These are phyloP conservation scores for Megastigmus dorsalis DNA, from an alignment of 2,888 invertebrate species.

Conservation along the genomic window DNA sequence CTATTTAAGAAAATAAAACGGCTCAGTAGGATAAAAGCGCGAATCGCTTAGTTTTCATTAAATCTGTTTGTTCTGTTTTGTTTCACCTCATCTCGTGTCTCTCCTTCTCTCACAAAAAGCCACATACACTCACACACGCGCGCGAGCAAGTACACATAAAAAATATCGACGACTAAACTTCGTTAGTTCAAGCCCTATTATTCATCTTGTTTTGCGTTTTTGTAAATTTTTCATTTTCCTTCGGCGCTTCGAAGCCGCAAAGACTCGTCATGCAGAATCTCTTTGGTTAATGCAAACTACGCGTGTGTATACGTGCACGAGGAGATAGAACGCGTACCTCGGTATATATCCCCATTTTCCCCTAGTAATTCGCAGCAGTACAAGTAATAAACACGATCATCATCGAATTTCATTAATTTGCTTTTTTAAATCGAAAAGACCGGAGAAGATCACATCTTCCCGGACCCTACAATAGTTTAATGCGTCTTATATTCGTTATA, in stretches of 20 bases:
- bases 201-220: no score
- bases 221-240: background rate
- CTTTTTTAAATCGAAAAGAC: background rate
- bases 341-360: background rate
- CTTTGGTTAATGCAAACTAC: conserved; percentile 54
- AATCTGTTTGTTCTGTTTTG: conserved; percentile 6
- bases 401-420: background rate
- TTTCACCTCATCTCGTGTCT: background rate
- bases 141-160: conserved; percentile 15
- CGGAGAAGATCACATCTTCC: conserved; percentile 41
- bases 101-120: conserved; percentile 19
- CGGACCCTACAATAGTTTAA: conserved; percentile 2
- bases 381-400: conserved; percentile 9
- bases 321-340: no score
- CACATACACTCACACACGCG: conserved; percentile 18
- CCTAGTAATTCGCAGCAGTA: conserved; percentile 35
- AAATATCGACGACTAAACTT: conserved; percentile 32
- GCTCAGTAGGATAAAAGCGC: conserved; percentile 52
- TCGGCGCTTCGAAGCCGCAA: conserved; percentile 38
- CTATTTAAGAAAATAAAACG: conserved; percentile 49
- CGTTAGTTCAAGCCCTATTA: background rate
- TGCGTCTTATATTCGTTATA: background rate
- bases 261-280: conserved; percentile 54
- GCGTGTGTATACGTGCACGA: conserved; percentile 5
- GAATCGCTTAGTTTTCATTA: conserved; percentile 36